A percentile compares a stretch with the other conserved stretches of the same genome.
phyloP scores from a whole-genome alignment of 1,140 invertebrate species.

The Pteromalus puparum region DNA sequence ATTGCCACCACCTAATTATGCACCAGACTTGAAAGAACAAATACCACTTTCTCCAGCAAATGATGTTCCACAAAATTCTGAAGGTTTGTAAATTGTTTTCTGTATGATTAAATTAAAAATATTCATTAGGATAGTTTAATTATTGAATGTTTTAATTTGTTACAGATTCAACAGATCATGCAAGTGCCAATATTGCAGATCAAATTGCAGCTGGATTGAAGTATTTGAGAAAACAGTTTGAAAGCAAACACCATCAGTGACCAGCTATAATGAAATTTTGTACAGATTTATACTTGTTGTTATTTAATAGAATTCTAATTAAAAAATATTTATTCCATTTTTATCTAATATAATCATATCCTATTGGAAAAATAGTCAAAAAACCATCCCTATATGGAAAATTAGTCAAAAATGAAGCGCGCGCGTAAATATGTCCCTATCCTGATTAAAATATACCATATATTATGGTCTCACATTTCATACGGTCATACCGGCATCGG shows the following conservation, averaged over 20 bases:
- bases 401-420: too few relatives aligned
- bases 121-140: not conserved
- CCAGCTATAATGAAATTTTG: not conserved
- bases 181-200: slow-evolving; percentile 70
- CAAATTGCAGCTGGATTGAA: slow-evolving; percentile 82
- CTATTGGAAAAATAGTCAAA: too few relatives aligned
- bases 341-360: too few relatives aligned
- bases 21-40: not conserved
- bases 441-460: too few relatives aligned
- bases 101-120: slow-evolving; percentile 20
- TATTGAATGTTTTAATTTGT: slow-evolving; percentile 15
- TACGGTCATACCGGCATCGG: too few relatives aligned
- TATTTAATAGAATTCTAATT: not conserved
- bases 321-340: not conserved
- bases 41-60: slow-evolving; percentile 3
- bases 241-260: slow-evolving; percentile 69
- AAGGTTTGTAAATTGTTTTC: slow-evolving; percentile 10
- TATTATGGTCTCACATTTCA: too few relatives aligned
- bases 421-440: too few relatives aligned
- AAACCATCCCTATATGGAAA: too few relatives aligned
- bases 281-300: slow-evolving; percentile 29
- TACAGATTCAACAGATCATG: slow-evolving; percentile 49
- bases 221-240: slow-evolving; percentile 79
- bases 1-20: slow-evolving; percentile 53
- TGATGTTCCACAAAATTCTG: not conserved